phyloP scores from a whole-genome alignment of 2,888 invertebrate species.

The Agonum fuliginosum region DNA sequence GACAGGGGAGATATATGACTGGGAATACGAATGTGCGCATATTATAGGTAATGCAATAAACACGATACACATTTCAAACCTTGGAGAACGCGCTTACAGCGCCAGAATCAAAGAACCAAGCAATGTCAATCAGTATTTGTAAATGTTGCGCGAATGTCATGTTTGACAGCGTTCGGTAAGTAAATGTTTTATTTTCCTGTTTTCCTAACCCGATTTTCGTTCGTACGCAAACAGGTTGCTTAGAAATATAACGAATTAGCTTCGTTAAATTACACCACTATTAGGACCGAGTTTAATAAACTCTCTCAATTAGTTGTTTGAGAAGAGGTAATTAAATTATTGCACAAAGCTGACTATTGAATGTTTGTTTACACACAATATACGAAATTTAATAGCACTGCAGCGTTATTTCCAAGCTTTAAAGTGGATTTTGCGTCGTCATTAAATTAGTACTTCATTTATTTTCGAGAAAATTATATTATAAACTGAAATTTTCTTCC shows the following conservation, averaged over 20 bases:
- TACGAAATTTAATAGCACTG: slow-evolving; percentile 26
- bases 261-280: slow-evolving; percentile 14
- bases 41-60: slow-evolving; percentile 43
- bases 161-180: slow-evolving; percentile 27
- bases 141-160: slow-evolving; percentile 3
- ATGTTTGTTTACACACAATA: slow-evolving; percentile 38
- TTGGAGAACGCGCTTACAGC: not conserved
- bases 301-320: slow-evolving; percentile 7
- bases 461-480: slow-evolving; percentile 8
- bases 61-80: not conserved
- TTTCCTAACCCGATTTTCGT: not conserved
- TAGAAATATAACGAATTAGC: slow-evolving; percentile 19
- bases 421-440: not conserved
- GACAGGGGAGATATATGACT: slow-evolving; percentile 14
- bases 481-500: not conserved
- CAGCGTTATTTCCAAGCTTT: slow-evolving; percentile 1
- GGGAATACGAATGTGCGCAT: slow-evolving; percentile 25
- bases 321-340: slow-evolving; percentile 20
- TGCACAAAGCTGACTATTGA: slow-evolving; percentile 13
- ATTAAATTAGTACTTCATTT: slow-evolving; percentile 23
- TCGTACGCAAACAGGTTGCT: not conserved
- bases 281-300: slow-evolving; percentile 1
- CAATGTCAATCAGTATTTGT: slow-evolving; percentile 36
- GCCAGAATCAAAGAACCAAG: not conserved
- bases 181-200: slow-evolving; percentile 11